Base-by-base conservation (phyloP, 1,140 invertebrate species). In the Pteromalus puparum region DNA sequence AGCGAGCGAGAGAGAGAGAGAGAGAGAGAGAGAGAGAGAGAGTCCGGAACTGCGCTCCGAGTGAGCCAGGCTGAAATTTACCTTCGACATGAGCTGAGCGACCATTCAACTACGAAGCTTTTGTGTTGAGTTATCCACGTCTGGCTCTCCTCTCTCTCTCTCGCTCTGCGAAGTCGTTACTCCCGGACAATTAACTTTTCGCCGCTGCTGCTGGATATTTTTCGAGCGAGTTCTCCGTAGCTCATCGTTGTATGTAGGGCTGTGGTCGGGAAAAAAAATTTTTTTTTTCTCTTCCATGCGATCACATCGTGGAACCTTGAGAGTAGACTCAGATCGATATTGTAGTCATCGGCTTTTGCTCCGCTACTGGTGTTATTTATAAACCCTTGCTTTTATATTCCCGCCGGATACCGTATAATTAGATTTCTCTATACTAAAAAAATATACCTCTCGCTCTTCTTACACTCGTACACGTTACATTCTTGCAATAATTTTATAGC, bases 21-120 rank as follows among this genome's bases (percentile, higher is more conserved):
- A 65, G 5, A 26, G 67, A 30, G 10, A 61, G 48, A 34, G 76
- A 30, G 12, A 42, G 53, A 79, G 34, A 67, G 6, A 26, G 42
- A 72, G 5, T 28, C 80, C 70, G 81, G 81, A 82, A 82, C 34
- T 75, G n/a, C 53, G 72, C 72, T 67, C 53, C 48, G 81, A 61
- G 46, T 46, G 21, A 61, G 53, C 53, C 46, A 72, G 28, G 10
- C 67, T 61, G n/a, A 48, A 70, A 72, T 72, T 70, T 70, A 24
- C 38, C 78, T 79, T 70, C 26, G 61, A n/a, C 53, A 68, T 61
- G 53, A 38, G 70, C 28, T 4, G 26, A 28, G 68, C 34, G 70
- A 80, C 70, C 80, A 82, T 82, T 82, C 48, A 75, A 46, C 24
- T 53, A 46, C 42, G 42, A 46, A 80, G 42, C 34, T 80, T 80